phyloP scores from a whole-genome alignment of 2,888 invertebrate genomes.

The Melanchra persicariae region DNA sequence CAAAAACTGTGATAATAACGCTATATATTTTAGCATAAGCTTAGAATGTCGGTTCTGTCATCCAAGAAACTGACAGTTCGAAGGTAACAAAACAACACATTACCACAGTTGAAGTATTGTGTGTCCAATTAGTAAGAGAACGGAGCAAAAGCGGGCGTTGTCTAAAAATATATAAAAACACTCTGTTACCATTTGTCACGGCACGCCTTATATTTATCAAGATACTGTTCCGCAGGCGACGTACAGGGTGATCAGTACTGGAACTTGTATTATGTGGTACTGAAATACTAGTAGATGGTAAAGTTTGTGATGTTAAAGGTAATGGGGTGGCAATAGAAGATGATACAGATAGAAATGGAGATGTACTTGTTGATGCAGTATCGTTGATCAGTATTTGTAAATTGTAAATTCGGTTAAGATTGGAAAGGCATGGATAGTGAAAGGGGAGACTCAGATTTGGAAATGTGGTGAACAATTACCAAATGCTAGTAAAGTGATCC shows the following conservation, averaged over 20 bases:
- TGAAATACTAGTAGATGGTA: not conserved
- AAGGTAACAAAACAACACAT: conserved; percentile 65
- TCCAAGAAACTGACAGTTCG: conserved; percentile 40
- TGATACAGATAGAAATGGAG: not conserved
- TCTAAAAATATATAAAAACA: conserved; percentile 90
- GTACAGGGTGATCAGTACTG: conserved; percentile 71
- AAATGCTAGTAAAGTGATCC: no score
- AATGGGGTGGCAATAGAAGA: not conserved
- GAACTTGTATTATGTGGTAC: not conserved
- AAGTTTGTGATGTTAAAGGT: no score
- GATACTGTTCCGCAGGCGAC: conserved; percentile 79
- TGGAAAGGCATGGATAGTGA: not conserved
- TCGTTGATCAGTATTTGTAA: not conserved
- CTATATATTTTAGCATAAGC: conserved; percentile 12
- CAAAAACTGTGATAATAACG: not conserved
- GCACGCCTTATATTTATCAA: conserved; percentile 89
- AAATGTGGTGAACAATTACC: no score
- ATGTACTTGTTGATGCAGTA: not conserved
- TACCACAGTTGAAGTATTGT: conserved; percentile 81
- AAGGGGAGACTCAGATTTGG: not conserved
- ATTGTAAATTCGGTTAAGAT: not conserved
- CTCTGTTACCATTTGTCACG: conserved; percentile 90
- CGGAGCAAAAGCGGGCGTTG: conserved; percentile 73
- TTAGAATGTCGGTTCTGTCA: not conserved
- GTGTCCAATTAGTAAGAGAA: conserved; percentile 86